Evolutionary conservation across 2,113 vertebrate genomes (phyloP).

Genomic region (Dunckerocampus dactyliophorus): DNA sequence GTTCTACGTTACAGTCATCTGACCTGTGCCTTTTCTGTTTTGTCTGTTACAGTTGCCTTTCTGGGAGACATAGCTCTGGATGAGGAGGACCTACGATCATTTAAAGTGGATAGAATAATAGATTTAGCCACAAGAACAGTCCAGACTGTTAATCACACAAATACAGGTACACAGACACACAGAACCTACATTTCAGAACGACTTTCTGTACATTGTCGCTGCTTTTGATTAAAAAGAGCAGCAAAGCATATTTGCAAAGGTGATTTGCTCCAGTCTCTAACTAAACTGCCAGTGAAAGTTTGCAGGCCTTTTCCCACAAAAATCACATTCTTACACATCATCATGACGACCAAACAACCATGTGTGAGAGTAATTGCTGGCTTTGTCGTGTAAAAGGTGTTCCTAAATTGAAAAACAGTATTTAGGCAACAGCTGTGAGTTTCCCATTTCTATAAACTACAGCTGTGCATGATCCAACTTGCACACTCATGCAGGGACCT

Average conservation of each 20-base stretch:
- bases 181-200: background rate
- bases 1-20: slow-evolving; percentile 20
- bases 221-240: background rate
- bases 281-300: background rate
- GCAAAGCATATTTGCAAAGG: background rate
- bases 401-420: slow-evolving; percentile 35
- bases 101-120: slow-evolving; percentile 82
- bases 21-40: slow-evolving; percentile 31
- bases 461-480: slow-evolving; percentile 34
- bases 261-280: background rate
- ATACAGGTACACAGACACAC: slow-evolving; percentile 59
- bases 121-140: slow-evolving; percentile 73
- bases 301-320: background rate
- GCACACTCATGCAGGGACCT: slow-evolving; percentile 10
- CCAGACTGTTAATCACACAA: slow-evolving; percentile 61
- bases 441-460: slow-evolving; percentile 24
- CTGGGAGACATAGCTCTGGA: slow-evolving; percentile 94
- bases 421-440: slow-evolving; percentile 44
- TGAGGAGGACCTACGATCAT: slow-evolving; percentile 84
- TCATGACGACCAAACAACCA: slow-evolving; percentile 32
- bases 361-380: slow-evolving; percentile 35
- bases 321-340: slow-evolving; percentile 17
- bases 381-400: slow-evolving; percentile 26
- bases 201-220: too few species aligned
- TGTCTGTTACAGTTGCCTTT: slow-evolving; percentile 81